Percentiles rank a stretch among this genome's conserved stretches.
These are phyloP conservation scores for Sitta carolinensis DNA, from an alignment of 2,797 vertebrate species.

Conservation along the genomic window DNA sequence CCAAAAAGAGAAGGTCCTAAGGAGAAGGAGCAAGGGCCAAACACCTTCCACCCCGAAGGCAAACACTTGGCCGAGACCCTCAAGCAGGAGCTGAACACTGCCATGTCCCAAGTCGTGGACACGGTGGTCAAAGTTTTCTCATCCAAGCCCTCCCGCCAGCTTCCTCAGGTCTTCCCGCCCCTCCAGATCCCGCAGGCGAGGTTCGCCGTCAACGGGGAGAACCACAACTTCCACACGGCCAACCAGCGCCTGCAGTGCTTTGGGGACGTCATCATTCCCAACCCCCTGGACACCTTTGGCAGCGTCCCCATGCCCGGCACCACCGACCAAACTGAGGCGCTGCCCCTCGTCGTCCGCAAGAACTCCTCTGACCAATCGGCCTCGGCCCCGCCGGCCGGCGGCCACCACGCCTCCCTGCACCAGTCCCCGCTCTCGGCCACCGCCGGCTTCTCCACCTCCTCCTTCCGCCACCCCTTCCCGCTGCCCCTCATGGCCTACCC, in stretches of 20 bases:
- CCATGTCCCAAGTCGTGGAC: conserved; percentile 98
- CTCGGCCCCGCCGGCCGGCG: conserved; percentile 85
- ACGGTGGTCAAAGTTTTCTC: conserved; percentile 96
- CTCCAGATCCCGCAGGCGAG: conserved; percentile 91
- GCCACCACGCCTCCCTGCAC: conserved; percentile 91
- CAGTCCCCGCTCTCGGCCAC: conserved; percentile 94
- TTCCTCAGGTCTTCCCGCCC: conserved; percentile 95
- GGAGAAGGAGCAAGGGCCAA: conserved; percentile 82
- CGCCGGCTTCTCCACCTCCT: conserved; percentile 90
- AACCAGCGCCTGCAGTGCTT: conserved; percentile 97
- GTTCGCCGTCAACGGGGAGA: conserved; percentile 91
- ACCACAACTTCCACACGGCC: conserved; percentile 94
- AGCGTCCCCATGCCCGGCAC: conserved; percentile 86
- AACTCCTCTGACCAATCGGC: conserved; percentile 90
- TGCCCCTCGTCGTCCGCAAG: conserved; percentile 95
- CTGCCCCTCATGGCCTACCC: conserved; percentile 96
- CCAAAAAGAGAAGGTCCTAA: conserved; percentile 84
- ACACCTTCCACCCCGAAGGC: conserved; percentile 89
- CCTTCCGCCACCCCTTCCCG: conserved; percentile 94
- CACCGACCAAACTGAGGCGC: conserved; percentile 95
- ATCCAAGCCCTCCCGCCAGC: conserved; percentile 91
- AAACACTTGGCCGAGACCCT: conserved; percentile 95
- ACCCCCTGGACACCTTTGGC: conserved; percentile 90
- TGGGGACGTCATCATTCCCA: conserved; percentile 97
- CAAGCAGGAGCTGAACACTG: conserved; percentile 97